Evolutionary conservation across 2,888 invertebrate genomes (phyloP).

Genomic region (Palloptera scutellata): DNA sequence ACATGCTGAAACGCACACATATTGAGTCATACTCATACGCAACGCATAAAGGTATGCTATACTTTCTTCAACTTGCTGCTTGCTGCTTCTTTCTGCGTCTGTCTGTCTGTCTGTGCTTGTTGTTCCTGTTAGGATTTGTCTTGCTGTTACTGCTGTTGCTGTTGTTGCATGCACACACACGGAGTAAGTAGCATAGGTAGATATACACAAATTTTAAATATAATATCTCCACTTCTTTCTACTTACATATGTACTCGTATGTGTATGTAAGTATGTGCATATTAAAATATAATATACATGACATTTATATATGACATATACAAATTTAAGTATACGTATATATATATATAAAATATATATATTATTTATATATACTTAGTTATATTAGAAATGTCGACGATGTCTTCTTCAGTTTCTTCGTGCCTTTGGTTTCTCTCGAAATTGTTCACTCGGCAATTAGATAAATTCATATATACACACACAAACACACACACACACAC

Average conservation of each 20-base stretch:
- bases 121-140: too few relatives aligned
- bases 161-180: too few relatives aligned
- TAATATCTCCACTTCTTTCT: neutral
- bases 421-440: too few relatives aligned
- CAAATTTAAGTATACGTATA: conserved; percentile 25
- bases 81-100: neutral
- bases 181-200: neutral
- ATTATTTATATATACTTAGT: too few relatives aligned
- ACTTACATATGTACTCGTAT: neutral
- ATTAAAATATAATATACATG: conserved; percentile 12
- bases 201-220: neutral
- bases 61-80: conserved; percentile 24
- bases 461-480: neutral
- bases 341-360: too few relatives aligned
- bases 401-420: too few relatives aligned
- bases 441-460: too few relatives aligned
- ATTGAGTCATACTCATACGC: neutral
- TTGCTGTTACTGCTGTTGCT: neutral
- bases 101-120: too few relatives aligned
- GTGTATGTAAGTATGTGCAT: neutral
- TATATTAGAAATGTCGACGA: too few relatives aligned
- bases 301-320: conserved; percentile 13
- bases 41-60: neutral
- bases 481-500: neutral
- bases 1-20: conserved; percentile 1